Conservation (phyloP, 2,888 invertebrate species). For the Chelonus formosanus region DNA sequence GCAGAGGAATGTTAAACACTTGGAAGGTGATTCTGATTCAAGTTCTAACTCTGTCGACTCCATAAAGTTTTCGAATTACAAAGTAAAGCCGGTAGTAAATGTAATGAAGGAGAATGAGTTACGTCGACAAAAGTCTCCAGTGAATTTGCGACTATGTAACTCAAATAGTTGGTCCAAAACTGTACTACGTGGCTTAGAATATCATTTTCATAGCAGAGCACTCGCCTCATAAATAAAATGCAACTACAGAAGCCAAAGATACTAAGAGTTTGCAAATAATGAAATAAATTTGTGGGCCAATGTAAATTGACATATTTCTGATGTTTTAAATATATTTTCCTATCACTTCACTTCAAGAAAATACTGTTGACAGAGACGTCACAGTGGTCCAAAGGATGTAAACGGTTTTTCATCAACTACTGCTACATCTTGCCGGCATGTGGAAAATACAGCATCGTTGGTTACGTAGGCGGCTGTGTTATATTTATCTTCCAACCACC, state of each 20-base stretch:
- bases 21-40: slow-evolving; percentile 44
- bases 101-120: neutral
- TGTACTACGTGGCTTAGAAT: no score
- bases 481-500: slow-evolving; percentile 36
- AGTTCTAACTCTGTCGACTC: slow-evolving; percentile 25
- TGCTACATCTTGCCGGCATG: slow-evolving; percentile 13
- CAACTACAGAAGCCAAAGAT: no score
- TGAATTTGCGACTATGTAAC: neutral
- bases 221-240: no score
- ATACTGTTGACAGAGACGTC: neutral
- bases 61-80: slow-evolving; percentile 6
- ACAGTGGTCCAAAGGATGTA: slow-evolving; percentile 1
- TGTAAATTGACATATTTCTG: no score
- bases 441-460: slow-evolving; percentile 16
- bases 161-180: neutral
- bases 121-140: neutral
- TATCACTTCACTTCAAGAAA: slow-evolving; percentile 7
- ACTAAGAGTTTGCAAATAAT: no score
- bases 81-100: no score
- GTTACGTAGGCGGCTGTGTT: slow-evolving; percentile 30
- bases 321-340: neutral
- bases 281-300: no score
- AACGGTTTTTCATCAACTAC: slow-evolving; percentile 18
- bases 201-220: no score
- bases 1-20: slow-evolving; percentile 53